Evolutionary conservation across 2,888 invertebrate genomes (phyloP).

Genomic region (Troides oblongomaculatus): DNA sequence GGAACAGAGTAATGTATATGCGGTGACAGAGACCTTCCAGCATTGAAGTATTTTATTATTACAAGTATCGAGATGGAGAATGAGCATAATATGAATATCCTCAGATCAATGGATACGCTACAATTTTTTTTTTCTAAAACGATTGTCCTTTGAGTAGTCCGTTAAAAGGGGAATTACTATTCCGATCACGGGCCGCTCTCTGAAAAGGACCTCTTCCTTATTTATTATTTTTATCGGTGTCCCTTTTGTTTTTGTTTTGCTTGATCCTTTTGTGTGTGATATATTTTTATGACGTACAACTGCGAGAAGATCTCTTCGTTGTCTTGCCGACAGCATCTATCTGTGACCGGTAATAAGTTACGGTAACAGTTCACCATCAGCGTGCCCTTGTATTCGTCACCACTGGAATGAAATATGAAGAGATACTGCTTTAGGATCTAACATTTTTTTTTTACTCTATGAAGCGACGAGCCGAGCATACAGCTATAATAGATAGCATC

Average conservation of each 20-base stretch:
- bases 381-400: too few species aligned
- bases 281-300: background rate
- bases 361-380: too few species aligned
- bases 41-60: constrained; percentile 15
- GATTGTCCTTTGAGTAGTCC: constrained; percentile 45
- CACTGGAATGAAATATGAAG: too few species aligned
- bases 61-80: constrained; percentile 17
- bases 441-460: too few species aligned
- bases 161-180: constrained; percentile 66
- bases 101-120: constrained; percentile 25
- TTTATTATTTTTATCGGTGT: constrained; percentile 21
- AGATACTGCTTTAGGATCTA: too few species aligned
- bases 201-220: constrained; percentile 19
- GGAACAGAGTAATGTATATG: too few species aligned
- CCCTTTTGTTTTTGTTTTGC: constrained; percentile 24
- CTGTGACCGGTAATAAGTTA: too few species aligned
- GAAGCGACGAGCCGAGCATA: too few species aligned
- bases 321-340: too few species aligned
- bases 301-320: background rate
- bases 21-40: too few species aligned
- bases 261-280: constrained; percentile 1
- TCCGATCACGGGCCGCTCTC: constrained; percentile 42
- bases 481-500: too few species aligned
- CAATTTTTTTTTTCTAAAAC: constrained; percentile 34
- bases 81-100: constrained; percentile 26